phyloP scores from a whole-genome alignment of 2,797 vertebrate species.

The Silurus lanzhouensis region DNA sequence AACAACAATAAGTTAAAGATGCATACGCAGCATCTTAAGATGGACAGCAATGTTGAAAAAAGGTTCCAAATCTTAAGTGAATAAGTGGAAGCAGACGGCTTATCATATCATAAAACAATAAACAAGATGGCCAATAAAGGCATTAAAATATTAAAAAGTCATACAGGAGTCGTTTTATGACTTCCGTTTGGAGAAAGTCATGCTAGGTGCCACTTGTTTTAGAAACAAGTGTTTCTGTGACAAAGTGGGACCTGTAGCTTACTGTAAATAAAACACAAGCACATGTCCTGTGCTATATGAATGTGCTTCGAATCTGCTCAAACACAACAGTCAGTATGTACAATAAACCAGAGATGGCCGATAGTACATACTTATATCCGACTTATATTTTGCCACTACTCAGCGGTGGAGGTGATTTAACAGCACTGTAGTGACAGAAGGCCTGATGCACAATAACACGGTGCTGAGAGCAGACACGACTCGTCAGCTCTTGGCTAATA shows the following conservation, averaged over 20 bases:
- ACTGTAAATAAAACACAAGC: neutral
- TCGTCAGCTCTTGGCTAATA: conserved; percentile 76
- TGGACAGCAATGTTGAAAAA: neutral
- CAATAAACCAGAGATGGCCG: neutral
- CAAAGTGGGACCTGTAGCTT: neutral
- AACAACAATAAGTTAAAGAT: neutral
- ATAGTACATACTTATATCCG: neutral
- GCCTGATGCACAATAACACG: conserved; percentile 28
- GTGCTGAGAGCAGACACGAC: conserved; percentile 67
- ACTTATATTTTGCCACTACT: neutral
- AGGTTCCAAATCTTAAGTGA: neutral
- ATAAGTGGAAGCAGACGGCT: neutral
- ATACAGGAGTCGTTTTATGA: neutral
- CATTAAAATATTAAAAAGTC: neutral
- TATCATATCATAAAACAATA: neutral
- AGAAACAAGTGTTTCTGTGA: neutral
- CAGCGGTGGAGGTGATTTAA: neutral
- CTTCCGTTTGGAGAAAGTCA: neutral
- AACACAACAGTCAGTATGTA: neutral
- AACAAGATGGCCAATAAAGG: neutral
- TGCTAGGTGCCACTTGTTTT: neutral
- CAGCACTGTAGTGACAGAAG: neutral
- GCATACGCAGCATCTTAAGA: no score
- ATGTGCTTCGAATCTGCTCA: neutral
- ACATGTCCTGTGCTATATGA: neutral